These are phyloP conservation scores for Drosophila pseudotalamancana DNA, from an alignment of 2,888 invertebrate genomes.

Conservation along the genomic window DNA sequence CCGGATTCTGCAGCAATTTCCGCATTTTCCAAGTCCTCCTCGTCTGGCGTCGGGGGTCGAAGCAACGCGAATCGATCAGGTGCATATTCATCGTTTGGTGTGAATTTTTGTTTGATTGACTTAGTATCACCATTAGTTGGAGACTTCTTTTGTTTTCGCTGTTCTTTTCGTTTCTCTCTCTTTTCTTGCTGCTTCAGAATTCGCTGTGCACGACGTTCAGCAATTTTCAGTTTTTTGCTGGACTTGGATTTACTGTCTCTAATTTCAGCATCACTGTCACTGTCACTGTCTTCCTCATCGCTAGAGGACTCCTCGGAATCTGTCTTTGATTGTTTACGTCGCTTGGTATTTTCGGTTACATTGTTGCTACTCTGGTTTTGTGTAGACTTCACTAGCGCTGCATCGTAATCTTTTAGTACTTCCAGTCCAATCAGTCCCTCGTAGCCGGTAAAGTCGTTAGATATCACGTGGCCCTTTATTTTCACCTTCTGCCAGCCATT, in stretches of 20 bases:
- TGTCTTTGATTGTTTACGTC: slow-evolving; percentile 22
- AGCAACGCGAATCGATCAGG: slow-evolving; percentile 76
- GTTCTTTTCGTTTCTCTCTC: slow-evolving; percentile 54
- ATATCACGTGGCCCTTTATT: slow-evolving; percentile 86
- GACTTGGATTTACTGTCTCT: too few relatives aligned
- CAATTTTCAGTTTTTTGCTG: slow-evolving; percentile 69
- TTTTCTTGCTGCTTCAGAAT: slow-evolving; percentile 63
- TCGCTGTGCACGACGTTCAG: slow-evolving; percentile 57
- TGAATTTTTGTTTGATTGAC: slow-evolving; percentile 6
- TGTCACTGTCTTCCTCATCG: slow-evolving; percentile 26
- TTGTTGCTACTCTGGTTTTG: slow-evolving; percentile 78
- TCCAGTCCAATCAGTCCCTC: slow-evolving; percentile 91
- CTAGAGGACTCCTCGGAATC: slow-evolving; percentile 23
- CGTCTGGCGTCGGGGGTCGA: slow-evolving; percentile 65
- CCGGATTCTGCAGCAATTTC: slow-evolving; percentile 44
- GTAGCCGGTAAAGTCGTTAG: slow-evolving; percentile 85
- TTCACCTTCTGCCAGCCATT: slow-evolving; percentile 88
- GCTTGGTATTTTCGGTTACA: slow-evolving; percentile 59
- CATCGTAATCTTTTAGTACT: slow-evolving; percentile 89
- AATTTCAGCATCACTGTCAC: too few relatives aligned
- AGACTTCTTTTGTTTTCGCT: slow-evolving; percentile 39
- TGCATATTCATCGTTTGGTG: slow-evolving; percentile 46
- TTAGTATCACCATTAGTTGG: slow-evolving; percentile 1
- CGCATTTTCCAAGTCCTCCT: slow-evolving; percentile 27
- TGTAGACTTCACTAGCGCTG: slow-evolving; percentile 83